phyloP scores from a whole-genome alignment of 2,888 invertebrate genomes.

The Ctena decussata region DNA sequence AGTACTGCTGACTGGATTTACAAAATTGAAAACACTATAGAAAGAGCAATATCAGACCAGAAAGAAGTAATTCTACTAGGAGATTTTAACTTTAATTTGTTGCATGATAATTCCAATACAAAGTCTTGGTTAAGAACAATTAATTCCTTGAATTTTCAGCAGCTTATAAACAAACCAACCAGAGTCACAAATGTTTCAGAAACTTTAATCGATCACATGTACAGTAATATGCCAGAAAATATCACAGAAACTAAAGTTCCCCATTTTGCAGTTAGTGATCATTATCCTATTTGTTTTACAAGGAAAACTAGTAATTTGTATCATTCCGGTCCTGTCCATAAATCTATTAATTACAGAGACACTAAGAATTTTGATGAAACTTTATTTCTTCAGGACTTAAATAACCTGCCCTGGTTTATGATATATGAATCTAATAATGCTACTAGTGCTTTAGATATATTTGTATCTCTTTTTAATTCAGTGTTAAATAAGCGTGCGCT shows the following conservation, averaged over 20 bases:
- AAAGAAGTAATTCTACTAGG: background rate
- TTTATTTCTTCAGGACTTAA: background rate
- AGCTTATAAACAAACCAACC: background rate
- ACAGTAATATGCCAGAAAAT: background rate
- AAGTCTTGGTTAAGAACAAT: background rate
- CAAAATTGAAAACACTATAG: background rate
- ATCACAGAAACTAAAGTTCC: background rate
- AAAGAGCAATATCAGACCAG: background rate
- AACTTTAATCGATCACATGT: background rate
- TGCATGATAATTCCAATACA: background rate
- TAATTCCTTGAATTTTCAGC: background rate
- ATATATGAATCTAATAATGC: background rate
- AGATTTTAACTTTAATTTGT: slow-evolving; percentile 5
- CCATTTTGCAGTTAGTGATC: background rate
- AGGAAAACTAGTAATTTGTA: background rate
- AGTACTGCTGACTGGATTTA: background rate
- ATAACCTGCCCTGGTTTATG: background rate
- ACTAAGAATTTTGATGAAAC: background rate
- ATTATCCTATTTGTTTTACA: background rate
- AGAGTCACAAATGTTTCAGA: background rate
- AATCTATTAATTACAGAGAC: background rate
- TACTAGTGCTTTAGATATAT: background rate
- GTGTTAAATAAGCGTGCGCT: background rate
- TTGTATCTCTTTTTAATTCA: background rate
- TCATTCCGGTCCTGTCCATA: background rate